Percentiles rank a stretch among this genome's conserved stretches.
Conservation (phyloP, 2,888 invertebrate genomes). For the Phyto melanocephala region DNA sequence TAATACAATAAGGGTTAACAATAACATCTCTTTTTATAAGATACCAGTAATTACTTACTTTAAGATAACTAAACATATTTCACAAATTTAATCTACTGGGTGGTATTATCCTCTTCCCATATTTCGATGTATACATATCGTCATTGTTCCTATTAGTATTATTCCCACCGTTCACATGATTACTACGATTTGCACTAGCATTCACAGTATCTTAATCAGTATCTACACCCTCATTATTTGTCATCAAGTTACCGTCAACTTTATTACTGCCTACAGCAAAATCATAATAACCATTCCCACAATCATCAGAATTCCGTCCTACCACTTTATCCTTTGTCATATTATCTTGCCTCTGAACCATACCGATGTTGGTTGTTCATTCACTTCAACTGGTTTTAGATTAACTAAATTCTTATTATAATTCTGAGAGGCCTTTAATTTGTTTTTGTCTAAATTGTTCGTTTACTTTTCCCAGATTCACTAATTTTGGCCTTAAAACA, state of each 20-base stretch:
- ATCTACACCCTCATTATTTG: neutral
- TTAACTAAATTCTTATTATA: constrained; percentile 6
- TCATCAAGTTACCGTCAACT: neutral
- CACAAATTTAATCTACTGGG: constrained; percentile 20
- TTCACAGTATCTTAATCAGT: too few relatives aligned
- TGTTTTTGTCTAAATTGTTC: neutral
- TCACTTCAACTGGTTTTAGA: constrained; percentile 8
- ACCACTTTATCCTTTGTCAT: too few relatives aligned
- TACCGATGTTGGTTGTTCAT: constrained; percentile 8
- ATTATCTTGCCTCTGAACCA: constrained; percentile 10
- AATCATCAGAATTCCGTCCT: neutral
- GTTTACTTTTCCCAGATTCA: neutral
- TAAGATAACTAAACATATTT: neutral
- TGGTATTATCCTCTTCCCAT: constrained; percentile 21
- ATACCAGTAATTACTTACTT: too few relatives aligned
- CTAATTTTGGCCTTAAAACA: neutral
- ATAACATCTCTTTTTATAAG: too few relatives aligned
- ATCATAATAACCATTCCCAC: neutral
- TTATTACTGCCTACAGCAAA: neutral
- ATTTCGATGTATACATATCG: constrained; percentile 8
- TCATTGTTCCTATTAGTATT: neutral
- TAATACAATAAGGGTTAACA: too few relatives aligned
- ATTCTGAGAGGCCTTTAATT: neutral
- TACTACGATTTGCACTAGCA: too few relatives aligned
- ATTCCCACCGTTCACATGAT: neutral